These are phyloP conservation scores for Orthosia incerta DNA, from an alignment of 2,888 invertebrate species.

Conservation along the genomic window DNA sequence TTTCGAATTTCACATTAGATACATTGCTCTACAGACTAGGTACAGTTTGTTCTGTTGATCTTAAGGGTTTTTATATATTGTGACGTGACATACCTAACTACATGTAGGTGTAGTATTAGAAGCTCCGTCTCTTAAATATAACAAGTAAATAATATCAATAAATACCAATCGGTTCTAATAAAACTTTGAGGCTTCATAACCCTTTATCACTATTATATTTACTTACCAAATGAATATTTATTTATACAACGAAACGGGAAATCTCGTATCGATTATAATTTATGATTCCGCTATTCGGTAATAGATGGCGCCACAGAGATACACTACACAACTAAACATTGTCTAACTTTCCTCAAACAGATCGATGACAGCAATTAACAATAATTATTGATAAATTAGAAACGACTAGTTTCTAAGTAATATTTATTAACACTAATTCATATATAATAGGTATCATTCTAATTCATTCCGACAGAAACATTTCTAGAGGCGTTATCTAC, in stretches of 20 bases:
- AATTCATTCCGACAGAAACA: background rate
- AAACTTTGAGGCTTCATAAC: too few relatives aligned
- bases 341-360: background rate
- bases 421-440: background rate
- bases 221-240: background rate
- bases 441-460: background rate
- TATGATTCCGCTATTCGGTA: slow-evolving; percentile 71
- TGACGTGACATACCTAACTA: too few relatives aligned
- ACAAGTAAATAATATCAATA: too few relatives aligned
- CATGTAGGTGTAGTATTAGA: background rate
- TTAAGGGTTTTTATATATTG: background rate
- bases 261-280: slow-evolving; percentile 42
- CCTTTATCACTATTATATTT: background rate
- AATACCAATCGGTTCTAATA: background rate
- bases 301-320: slow-evolving; percentile 77
- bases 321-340: background rate
- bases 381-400: background rate
- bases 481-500: background rate
- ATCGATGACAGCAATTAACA: background rate
- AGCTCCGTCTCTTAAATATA: too few relatives aligned
- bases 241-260: background rate
- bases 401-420: background rate
- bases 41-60: background rate
- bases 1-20: background rate
- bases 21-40: background rate